Evolutionary conservation across 2,888 invertebrate genomes (phyloP), one percentile per base, ranked within the genome.

Genomic region (Liodrosophila aerea): DNA sequence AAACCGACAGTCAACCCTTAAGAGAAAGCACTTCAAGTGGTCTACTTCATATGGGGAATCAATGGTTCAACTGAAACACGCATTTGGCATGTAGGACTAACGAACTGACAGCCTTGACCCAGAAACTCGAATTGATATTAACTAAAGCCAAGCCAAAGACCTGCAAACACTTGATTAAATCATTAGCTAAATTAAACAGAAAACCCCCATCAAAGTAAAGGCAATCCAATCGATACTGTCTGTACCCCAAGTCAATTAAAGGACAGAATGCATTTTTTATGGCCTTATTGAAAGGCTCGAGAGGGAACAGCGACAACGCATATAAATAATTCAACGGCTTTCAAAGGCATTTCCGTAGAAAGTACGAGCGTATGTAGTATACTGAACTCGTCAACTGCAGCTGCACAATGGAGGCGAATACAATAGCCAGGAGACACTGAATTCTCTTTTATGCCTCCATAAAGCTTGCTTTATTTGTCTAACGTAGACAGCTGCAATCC

Each of bases 391-490:
- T 22, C 22, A 22, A 22, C 22, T 34, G 49, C 39, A 49, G 34
- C 36, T 22, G 39, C 49, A 49, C 54, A 49, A 44, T 22, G 51
- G 30, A 29, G 33, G 12, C 9, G 27, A 29, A 47, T 51, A 64
- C 44, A 67, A 50, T 43, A 51, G 39, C 40, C 34, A 22, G 16
- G 7, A 37, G 34, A 31, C 34, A 18, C 3, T 8, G 7, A 11
- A 3, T 4, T 7, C 40, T 5, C 22, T 4, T 22, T 22, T 22
- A 4, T 22, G 15, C n/a, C 12, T 18, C 40, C 11, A 52, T 22
- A 22, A 56, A 70, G 52, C 63, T 74, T 16, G 52, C 53, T 58
- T 71, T 71, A 70, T 73, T 73, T 73, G 62, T 69, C 51, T 43
- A 61, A 53, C 31, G 45, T 40, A 41, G 56, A 60, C 60, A 53